Percentiles rank a stretch among this genome's conserved stretches.
Conservation (phyloP, 2,797 vertebrate genomes). For the Amblyopsis hoosieri region DNA sequence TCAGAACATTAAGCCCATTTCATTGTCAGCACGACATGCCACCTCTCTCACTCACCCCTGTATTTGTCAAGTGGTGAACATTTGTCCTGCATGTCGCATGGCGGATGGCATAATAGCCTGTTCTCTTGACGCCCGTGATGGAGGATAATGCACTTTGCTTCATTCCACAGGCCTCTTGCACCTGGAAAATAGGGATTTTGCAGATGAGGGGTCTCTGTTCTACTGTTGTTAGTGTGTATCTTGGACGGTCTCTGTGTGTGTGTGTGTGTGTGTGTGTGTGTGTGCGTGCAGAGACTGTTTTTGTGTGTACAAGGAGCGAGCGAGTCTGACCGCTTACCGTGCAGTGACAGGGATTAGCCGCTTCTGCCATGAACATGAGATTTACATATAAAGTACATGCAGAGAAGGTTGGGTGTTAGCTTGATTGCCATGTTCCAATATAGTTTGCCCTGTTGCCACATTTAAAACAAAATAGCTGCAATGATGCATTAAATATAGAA, state of each 20-base stretch:
- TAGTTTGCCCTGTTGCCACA: slow-evolving; percentile 1
- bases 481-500: slow-evolving; percentile 26
- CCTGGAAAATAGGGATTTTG: slow-evolving; percentile 67
- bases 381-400: slow-evolving; percentile 56
- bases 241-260: not conserved
- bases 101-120: slow-evolving; percentile 55
- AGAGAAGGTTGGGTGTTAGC: slow-evolving; percentile 26
- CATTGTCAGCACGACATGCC: slow-evolving; percentile 38
- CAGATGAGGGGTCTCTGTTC: slow-evolving; percentile 3
- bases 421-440: not conserved
- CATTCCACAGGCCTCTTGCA: slow-evolving; percentile 62
- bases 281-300: slow-evolving; percentile 28
- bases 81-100: slow-evolving; percentile 47
- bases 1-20: slow-evolving; percentile 28
- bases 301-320: slow-evolving; percentile 31
- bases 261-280: not conserved
- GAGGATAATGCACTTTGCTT: slow-evolving; percentile 62
- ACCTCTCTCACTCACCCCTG: slow-evolving; percentile 44
- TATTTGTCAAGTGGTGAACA: slow-evolving; percentile 62
- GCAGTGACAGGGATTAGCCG: slow-evolving; percentile 27
- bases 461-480: slow-evolving; percentile 1
- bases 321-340: slow-evolving; percentile 37
- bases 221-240: not conserved
- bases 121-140: slow-evolving; percentile 42
- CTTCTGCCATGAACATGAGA: slow-evolving; percentile 34